A percentile compares a stretch with the other conserved stretches of the same genome.
These are phyloP conservation scores for Apotomis turbidana DNA, from an alignment of 2,888 invertebrate genomes.

Conservation along the genomic window DNA sequence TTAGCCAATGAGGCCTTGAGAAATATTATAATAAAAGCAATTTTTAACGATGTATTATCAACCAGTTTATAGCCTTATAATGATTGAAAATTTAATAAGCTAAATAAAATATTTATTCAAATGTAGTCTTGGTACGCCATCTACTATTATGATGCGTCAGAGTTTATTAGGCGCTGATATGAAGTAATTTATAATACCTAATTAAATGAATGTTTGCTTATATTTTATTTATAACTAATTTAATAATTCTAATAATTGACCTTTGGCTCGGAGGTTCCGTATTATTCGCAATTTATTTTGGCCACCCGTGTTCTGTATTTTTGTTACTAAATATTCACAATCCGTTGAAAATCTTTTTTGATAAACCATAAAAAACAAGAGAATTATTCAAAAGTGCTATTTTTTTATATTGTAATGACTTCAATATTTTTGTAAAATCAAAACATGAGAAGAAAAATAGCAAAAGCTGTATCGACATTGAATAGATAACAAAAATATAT, in stretches of 20 bases:
- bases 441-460: no score
- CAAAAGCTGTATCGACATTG: no score
- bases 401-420: no score
- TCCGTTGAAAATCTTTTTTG: no score
- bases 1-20: conserved; percentile 20
- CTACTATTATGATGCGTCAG: conserved; percentile 21
- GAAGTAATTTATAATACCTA: conserved; percentile 37
- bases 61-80: conserved; percentile 41
- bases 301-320: background rate
- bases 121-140: conserved; percentile 40
- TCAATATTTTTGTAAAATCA: no score
- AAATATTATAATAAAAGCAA: conserved; percentile 23
- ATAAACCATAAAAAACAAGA: no score
- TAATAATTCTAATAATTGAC: conserved; percentile 17
- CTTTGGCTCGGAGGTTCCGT: conserved; percentile 22
- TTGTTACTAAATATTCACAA: background rate
- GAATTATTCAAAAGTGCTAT: no score
- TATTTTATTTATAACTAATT: conserved; percentile 24
- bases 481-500: no score
- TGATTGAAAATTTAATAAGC: conserved; percentile 46
- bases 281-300: conserved; percentile 7
- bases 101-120: conserved; percentile 47
- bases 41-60: conserved; percentile 31
- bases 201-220: conserved; percentile 24
- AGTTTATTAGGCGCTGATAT: conserved; percentile 32